Percentiles rank a stretch among this genome's conserved stretches.
Evolutionary conservation across 2,888 invertebrate genomes (phyloP).

Genomic region (Brenthis ino): DNA sequence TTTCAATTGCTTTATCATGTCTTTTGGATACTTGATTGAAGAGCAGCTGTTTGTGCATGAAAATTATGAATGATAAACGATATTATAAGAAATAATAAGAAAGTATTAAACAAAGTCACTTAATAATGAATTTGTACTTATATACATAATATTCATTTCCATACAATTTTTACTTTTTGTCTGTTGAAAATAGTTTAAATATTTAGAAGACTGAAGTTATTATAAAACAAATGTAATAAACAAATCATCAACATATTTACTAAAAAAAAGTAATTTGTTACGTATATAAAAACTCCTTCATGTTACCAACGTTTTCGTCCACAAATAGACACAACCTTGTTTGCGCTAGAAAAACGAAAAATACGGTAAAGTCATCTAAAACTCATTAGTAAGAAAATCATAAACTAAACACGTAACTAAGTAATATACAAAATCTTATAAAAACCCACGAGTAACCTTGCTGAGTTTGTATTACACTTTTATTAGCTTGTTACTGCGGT

Average conservation of each 20-base stretch:
- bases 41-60: too few relatives aligned
- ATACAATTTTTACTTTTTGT: too few relatives aligned
- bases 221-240: neutral
- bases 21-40: too few relatives aligned
- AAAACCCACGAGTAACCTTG: slow-evolving; percentile 15
- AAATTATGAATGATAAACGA: too few relatives aligned
- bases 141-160: too few relatives aligned
- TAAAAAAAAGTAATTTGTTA: neutral
- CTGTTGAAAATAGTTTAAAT: too few relatives aligned
- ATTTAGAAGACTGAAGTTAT: too few relatives aligned
- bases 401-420: slow-evolving; percentile 30
- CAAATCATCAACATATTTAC: neutral
- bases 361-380: slow-evolving; percentile 34
- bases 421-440: slow-evolving; percentile 28
- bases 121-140: too few relatives aligned
- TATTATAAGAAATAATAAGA: too few relatives aligned
- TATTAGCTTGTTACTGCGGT: neutral
- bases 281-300: slow-evolving; percentile 3
- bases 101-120: too few relatives aligned
- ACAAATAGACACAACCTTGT: slow-evolving; percentile 28
- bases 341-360: slow-evolving; percentile 23
- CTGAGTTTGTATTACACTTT: slow-evolving; percentile 20
- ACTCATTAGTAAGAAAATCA: slow-evolving; percentile 34
- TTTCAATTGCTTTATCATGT: too few relatives aligned
- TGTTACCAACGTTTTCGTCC: slow-evolving; percentile 15